These are phyloP conservation scores for Albula goreensis DNA, from an alignment of 2,113 vertebrate genomes.

Conservation along the genomic window DNA sequence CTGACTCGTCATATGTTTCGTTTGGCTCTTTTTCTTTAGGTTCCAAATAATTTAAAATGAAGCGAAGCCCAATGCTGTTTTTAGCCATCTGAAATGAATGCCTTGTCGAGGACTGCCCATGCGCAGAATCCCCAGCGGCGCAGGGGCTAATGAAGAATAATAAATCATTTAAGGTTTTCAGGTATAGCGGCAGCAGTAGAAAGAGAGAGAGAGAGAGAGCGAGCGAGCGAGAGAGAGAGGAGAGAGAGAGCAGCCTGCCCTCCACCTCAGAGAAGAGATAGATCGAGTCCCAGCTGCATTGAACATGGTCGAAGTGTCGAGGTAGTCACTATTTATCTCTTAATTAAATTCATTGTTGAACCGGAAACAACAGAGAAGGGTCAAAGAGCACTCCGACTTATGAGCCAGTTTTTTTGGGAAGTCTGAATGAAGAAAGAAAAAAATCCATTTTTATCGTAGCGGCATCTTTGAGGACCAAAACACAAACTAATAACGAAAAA, in stretches of 20 bases:
- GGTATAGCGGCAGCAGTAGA: constrained; percentile 53
- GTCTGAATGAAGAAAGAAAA: constrained; percentile 32
- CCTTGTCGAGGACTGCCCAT: constrained; percentile 71
- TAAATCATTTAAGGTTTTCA: constrained; percentile 76
- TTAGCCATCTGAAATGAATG: constrained; percentile 65
- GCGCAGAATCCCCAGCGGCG: constrained; percentile 71
- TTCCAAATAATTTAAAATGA: constrained; percentile 36
- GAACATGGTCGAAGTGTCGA: constrained; percentile 57
- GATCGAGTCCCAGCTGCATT: constrained; percentile 76
- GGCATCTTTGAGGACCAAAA: constrained; percentile 53
- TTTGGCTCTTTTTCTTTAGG: not conserved
- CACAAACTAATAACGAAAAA: constrained; percentile 38
- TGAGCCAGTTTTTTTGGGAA: constrained; percentile 38
- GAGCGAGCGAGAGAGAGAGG: constrained; percentile 59
- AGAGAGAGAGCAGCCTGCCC: constrained; percentile 58
- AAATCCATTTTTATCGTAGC: constrained; percentile 45
- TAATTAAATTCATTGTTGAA: constrained; percentile 57
- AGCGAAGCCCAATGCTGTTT: constrained; percentile 50
- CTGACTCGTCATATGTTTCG: not conserved
- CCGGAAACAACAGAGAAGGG: constrained; percentile 56
- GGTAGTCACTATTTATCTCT: constrained; percentile 63
- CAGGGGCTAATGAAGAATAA: constrained; percentile 79
- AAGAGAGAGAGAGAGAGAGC: constrained; percentile 53
- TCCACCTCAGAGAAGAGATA: constrained; percentile 67
- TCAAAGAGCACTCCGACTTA: constrained; percentile 47